Conservation (phyloP, 1,140 invertebrate species). For the Habropoda laboriosa region DNA sequence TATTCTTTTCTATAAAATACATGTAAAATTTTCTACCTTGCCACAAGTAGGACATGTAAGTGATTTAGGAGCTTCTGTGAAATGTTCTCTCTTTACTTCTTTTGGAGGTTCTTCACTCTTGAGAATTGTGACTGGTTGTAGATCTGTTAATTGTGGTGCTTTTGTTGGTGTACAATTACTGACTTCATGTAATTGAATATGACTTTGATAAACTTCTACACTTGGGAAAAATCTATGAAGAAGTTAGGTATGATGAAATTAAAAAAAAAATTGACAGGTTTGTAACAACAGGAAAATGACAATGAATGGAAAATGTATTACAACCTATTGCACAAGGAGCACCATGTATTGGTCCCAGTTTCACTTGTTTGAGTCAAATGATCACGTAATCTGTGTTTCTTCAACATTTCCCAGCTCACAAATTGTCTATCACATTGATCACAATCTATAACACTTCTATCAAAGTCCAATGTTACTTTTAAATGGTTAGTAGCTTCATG, state of each 20-base stretch:
- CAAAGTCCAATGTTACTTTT: constrained; percentile 71
- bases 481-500: constrained; percentile 72
- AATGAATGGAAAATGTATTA: neutral
- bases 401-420: constrained; percentile 74
- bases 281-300: too few species aligned
- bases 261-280: neutral
- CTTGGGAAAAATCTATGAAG: constrained; percentile 71
- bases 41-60: constrained; percentile 74
- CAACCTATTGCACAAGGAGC: constrained; percentile 73
- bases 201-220: constrained; percentile 66
- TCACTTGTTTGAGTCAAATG: constrained; percentile 64
- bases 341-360: constrained; percentile 69
- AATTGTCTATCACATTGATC: constrained; percentile 74
- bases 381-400: constrained; percentile 72
- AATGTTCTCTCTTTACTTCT: constrained; percentile 63
- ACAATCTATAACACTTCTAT: constrained; percentile 69
- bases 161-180: neutral
- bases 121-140: constrained; percentile 18
- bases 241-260: neutral
- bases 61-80: constrained; percentile 65
- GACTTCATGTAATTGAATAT: constrained; percentile 69
- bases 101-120: constrained; percentile 42
- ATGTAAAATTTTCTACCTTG: constrained; percentile 61
- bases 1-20: neutral
- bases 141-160: constrained; percentile 6